These are phyloP conservation scores for Calliscelio sp. DNA, from an alignment of 2,888 invertebrate genomes.

Conservation along the genomic window DNA sequence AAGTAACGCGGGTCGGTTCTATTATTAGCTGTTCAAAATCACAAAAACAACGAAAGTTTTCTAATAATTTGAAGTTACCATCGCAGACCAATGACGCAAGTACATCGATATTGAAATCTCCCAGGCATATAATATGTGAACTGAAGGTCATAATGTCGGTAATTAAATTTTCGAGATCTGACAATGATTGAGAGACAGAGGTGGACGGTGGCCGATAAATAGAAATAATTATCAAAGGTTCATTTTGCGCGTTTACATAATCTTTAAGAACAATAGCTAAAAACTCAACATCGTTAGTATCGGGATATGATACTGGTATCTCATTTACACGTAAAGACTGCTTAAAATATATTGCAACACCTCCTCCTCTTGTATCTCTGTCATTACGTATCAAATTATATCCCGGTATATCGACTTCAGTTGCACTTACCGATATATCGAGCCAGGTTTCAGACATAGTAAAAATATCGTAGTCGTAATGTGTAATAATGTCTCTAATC, in stretches of 20 bases:
- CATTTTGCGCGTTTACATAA: neutral
- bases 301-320: neutral
- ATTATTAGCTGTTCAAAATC: conserved; percentile 1
- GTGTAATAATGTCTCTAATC: neutral
- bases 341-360: neutral
- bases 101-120: neutral
- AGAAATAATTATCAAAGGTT: neutral
- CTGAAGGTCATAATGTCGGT: neutral
- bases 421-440: neutral
- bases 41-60: neutral
- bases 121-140: neutral
- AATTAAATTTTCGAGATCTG: neutral
- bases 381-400: neutral
- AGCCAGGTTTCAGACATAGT: neutral
- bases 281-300: neutral
- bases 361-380: neutral
- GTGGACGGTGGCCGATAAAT: neutral
- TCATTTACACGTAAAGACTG: neutral
- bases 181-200: neutral
- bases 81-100: neutral
- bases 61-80: neutral
- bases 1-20: neutral
- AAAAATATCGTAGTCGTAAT: neutral
- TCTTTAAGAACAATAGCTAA: too few species aligned
- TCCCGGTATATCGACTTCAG: neutral